phyloP scores from a whole-genome alignment of 2,888 invertebrate genomes.

The Zeuzera pyrina region DNA sequence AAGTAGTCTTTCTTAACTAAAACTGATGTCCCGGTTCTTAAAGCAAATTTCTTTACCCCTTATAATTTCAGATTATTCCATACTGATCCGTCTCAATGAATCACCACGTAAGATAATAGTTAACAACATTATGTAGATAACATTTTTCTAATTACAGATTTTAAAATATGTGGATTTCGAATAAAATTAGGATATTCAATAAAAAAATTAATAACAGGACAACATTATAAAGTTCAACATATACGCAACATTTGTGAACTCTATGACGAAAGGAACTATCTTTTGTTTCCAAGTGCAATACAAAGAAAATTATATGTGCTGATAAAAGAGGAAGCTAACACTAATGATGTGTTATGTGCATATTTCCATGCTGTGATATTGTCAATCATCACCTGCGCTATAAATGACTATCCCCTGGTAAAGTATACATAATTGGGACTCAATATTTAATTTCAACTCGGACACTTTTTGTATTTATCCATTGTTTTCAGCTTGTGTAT shows the following conservation, averaged over 20 bases:
- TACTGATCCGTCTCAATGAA: too few species aligned
- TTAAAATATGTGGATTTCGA: slow-evolving; percentile 73
- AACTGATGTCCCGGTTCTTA: too few species aligned
- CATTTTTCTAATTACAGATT: slow-evolving; percentile 53
- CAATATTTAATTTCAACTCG: too few species aligned
- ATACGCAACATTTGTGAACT: slow-evolving; percentile 46
- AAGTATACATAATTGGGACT: too few species aligned
- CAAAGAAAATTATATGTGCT: slow-evolving; percentile 68
- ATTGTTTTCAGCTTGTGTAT: too few species aligned
- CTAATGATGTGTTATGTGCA: slow-evolving; percentile 75
- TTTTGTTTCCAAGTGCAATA: slow-evolving; percentile 64
- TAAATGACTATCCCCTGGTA: slow-evolving; percentile 42
- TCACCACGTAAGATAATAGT: too few species aligned
- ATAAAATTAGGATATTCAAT: slow-evolving; percentile 75
- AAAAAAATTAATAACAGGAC: slow-evolving; percentile 31
- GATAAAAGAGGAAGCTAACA: slow-evolving; percentile 61
- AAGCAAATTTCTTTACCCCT: too few species aligned
- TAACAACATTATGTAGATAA: too few species aligned
- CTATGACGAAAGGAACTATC: slow-evolving; percentile 65
- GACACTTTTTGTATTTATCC: too few species aligned
- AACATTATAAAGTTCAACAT: slow-evolving; percentile 24
- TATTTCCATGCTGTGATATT: slow-evolving; percentile 80
- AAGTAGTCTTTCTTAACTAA: too few species aligned
- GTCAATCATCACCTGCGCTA: slow-evolving; percentile 34
- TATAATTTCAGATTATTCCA: too few species aligned